Conservation (phyloP, 2,888 invertebrate genomes). For the Netelia inedita region DNA sequence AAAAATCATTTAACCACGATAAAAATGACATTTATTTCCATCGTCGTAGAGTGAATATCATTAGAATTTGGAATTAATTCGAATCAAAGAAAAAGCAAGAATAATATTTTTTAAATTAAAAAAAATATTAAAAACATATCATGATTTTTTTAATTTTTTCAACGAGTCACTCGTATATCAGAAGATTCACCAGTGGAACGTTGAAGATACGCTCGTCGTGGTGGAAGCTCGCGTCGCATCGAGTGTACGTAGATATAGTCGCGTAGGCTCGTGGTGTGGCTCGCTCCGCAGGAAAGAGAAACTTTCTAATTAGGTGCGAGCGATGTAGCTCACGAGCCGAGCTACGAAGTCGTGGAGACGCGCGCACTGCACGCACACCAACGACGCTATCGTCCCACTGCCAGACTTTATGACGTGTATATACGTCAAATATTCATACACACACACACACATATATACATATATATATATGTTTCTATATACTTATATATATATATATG, state of each 20-base stretch:
- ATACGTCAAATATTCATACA: conserved; percentile 7
- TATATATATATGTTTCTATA: too few relatives aligned
- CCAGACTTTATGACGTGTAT: conserved; percentile 31
- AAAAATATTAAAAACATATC: neutral
- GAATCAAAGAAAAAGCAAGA: neutral
- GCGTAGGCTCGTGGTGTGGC: conserved; percentile 19
- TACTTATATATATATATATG: too few relatives aligned
- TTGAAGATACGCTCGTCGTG: conserved; percentile 17
- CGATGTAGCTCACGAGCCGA: conserved; percentile 66
- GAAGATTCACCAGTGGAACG: conserved; percentile 14
- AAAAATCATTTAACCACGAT: too few relatives aligned
- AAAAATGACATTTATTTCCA: too few relatives aligned
- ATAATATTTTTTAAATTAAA: neutral
- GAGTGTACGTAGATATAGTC: conserved; percentile 29
- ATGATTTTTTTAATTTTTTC: neutral
- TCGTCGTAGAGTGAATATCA: too few relatives aligned
- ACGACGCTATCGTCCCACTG: neutral
- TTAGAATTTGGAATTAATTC: too few relatives aligned
- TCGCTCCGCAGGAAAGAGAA: conserved; percentile 69
- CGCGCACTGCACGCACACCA: conserved; percentile 51
- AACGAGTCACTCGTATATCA: neutral
- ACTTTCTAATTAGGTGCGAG: conserved; percentile 74
- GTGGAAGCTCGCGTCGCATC: conserved; percentile 8
- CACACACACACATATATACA: neutral
- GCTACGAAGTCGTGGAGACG: conserved; percentile 55